Conservation (phyloP, 2,797 vertebrate species). For the Pampus argenteus region DNA sequence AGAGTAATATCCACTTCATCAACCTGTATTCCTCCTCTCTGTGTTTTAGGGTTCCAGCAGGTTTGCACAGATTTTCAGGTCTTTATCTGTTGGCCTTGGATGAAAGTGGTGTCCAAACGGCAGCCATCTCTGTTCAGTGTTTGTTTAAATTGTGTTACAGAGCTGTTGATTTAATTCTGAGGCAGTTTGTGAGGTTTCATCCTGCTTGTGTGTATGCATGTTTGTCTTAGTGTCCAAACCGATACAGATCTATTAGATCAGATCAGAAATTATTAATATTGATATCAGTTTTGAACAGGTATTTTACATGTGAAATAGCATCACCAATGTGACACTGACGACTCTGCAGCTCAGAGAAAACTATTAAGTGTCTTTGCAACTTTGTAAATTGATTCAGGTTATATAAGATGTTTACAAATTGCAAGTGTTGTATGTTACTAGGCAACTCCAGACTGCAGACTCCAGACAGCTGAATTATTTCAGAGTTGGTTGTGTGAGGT, state of each 20-base stretch:
- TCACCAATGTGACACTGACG: background rate
- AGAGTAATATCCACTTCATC: constrained; percentile 19
- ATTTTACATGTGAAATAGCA: background rate
- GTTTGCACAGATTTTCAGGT: constrained; percentile 11
- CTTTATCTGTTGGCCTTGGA: constrained; percentile 10
- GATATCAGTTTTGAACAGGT: background rate
- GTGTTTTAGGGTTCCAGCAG: background rate
- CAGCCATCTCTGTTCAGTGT: constrained; percentile 22
- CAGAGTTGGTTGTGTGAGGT: background rate
- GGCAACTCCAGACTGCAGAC: background rate
- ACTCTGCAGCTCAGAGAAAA: background rate
- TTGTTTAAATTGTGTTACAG: constrained; percentile 46
- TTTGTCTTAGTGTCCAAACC: background rate
- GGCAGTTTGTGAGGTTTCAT: constrained; percentile 41
- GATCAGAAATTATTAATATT: too few relatives aligned
- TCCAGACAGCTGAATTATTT: background rate
- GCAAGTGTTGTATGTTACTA: background rate
- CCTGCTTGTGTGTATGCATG: constrained; percentile 8
- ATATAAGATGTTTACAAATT: background rate
- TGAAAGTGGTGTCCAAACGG: constrained; percentile 36
- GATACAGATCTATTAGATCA: too few relatives aligned
- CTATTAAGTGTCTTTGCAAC: background rate
- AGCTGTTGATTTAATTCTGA: constrained; percentile 58
- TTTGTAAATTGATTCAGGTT: background rate
- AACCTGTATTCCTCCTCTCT: background rate